These are phyloP conservation scores for Rhabdornis inornatus DNA, from an alignment of 2,113 vertebrate species.

Conservation along the genomic window DNA sequence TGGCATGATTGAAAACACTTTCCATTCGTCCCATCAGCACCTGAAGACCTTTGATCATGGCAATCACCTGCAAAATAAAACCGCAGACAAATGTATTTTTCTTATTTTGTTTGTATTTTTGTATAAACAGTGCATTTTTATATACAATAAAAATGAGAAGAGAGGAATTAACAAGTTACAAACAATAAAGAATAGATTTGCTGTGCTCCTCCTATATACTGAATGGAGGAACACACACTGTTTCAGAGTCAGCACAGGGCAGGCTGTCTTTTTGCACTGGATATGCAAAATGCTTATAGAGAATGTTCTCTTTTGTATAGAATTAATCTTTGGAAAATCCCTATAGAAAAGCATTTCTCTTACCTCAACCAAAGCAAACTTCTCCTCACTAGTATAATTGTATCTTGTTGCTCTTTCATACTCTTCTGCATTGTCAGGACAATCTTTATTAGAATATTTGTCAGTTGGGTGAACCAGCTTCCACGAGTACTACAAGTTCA, in stretches of 20 bases:
- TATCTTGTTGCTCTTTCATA: conserved; percentile 89
- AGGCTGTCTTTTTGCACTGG: background rate
- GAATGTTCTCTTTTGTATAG: background rate
- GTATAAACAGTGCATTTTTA: background rate
- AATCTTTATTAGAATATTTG: conserved; percentile 91
- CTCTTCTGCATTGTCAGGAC: conserved; percentile 87
- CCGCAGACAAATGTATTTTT: background rate
- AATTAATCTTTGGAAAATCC: background rate
- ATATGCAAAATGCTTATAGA: background rate
- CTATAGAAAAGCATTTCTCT: background rate
- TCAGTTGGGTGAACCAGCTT: conserved; percentile 89
- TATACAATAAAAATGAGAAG: background rate
- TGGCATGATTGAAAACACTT: conserved; percentile 89
- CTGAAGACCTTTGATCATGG: conserved; percentile 90
- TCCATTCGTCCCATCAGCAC: conserved; percentile 91
- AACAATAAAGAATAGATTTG: background rate
- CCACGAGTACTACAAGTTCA: conserved; percentile 81
- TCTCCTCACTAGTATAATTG: conserved; percentile 89
- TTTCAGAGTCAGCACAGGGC: background rate
- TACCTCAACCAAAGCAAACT: conserved; percentile 89
- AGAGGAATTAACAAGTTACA: background rate
- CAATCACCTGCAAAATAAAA: conserved; percentile 76
- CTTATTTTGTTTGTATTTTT: background rate
- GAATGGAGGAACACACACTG: background rate
- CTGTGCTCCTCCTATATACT: background rate